Base-by-base conservation (phyloP, 2,113 vertebrate species). In the Jaculus jaculus region DNA sequence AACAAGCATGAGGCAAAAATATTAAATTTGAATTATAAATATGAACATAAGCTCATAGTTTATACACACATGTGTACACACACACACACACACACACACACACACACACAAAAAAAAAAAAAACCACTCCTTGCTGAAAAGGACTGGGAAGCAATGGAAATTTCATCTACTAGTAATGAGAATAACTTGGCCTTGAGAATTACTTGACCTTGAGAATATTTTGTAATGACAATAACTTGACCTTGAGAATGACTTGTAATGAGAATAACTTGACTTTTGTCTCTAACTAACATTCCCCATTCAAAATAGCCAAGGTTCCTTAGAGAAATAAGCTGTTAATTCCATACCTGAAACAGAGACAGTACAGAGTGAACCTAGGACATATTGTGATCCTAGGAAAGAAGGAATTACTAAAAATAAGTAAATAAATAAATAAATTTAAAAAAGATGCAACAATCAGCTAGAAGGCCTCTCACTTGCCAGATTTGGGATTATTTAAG, bases 11-110 rank as follows among this genome's bases (percentile, higher is more conserved):
- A 84, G 51, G 21, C 18, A 60, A 74, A 74, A 54, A 58, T 73
- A 34, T 86, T 93, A 73, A 85, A 83, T 82, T 74, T 93, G 81
- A 72, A 28, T 47, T 94, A 61, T 8, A 88, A 77, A 82, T 66
- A 61, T 54, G 20, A 88, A 39, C n/a, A 69, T 65, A 69, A 83
- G 37, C 39, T 63, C 24, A 84, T 75, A 54, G 34, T 82, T 10
- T 63, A 47, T 11, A 15, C 15, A 15, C 21, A 17, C 23, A 60
- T 7, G 18, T n/a, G n/a, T n/a, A n/a, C n/a, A n/a, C n/a, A n/a
- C n/a, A n/a, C 26, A 28, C 47, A 51, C 26, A 16, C n/a, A 18
- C 34, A 30, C 34, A 63, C 23, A 81, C 23, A 30, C 34, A 81
- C n/a, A 63, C 23, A 37, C 13, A 28, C 51, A 51, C 51, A 51